A percentile compares a stretch with the other conserved stretches of the same genome.
Evolutionary conservation across 2,113 vertebrate genomes (phyloP).

Genomic region (Thomomys bottae): DNA sequence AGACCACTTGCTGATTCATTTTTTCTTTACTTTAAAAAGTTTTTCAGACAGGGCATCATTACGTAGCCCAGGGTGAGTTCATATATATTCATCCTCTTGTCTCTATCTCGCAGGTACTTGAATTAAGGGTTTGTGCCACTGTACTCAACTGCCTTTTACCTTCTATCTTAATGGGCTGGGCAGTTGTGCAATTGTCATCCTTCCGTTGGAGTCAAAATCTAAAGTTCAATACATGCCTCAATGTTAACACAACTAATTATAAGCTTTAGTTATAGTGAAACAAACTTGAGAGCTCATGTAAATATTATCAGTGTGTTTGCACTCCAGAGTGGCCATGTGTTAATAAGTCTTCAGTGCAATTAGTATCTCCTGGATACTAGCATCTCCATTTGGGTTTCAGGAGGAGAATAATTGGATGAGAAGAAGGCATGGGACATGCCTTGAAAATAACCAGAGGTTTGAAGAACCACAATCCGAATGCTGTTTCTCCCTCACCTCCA

Average conservation of each 20-base stretch:
- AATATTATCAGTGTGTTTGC: neutral
- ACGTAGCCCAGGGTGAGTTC: too few species aligned
- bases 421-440: neutral
- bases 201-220: constrained; percentile 44
- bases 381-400: constrained; percentile 44
- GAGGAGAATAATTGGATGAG: constrained; percentile 48
- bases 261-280: constrained; percentile 35
- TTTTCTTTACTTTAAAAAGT: neutral
- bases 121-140: too few species aligned
- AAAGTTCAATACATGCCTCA: constrained; percentile 46
- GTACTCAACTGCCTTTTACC: neutral
- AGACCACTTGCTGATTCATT: neutral
- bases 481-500: neutral
- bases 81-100: too few species aligned
- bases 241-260: neutral
- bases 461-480: constrained; percentile 2
- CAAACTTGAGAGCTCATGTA: constrained; percentile 2
- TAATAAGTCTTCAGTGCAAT: constrained; percentile 26
- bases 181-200: constrained; percentile 1
- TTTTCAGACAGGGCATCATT: too few species aligned
- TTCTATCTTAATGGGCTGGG: constrained; percentile 19
- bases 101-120: too few species aligned
- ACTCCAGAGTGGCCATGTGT: neutral
- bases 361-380: constrained; percentile 49
- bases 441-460: neutral